phyloP scores from a whole-genome alignment of 2,888 invertebrate species.

The Cordylochernes scorpioides region DNA sequence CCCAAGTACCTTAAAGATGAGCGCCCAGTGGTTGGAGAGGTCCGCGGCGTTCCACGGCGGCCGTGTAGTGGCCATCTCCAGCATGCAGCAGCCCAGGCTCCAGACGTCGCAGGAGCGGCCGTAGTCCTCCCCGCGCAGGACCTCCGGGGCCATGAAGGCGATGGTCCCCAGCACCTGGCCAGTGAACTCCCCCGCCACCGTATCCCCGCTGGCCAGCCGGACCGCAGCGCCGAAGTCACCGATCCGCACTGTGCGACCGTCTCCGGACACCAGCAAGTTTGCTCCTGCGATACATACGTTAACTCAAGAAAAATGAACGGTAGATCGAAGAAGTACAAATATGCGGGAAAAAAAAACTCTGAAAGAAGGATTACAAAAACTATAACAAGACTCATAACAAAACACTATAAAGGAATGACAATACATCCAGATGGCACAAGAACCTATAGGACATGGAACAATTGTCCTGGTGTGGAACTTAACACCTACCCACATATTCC shows the following conservation, averaged over 20 bases:
- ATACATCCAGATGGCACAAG: too few species aligned
- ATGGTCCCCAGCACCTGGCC: slow-evolving; percentile 26
- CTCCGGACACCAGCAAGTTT: slow-evolving; percentile 25
- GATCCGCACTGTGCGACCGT: slow-evolving; percentile 24
- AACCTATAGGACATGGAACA: too few species aligned
- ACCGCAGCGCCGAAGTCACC: slow-evolving; percentile 27
- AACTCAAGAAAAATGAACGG: too few species aligned
- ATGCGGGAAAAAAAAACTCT: too few species aligned
- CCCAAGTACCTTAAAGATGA: slow-evolving; percentile 27
- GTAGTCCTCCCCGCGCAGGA: slow-evolving; percentile 25
- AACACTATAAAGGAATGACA: too few species aligned
- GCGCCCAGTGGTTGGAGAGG: slow-evolving; percentile 25
- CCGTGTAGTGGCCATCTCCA: slow-evolving; percentile 26
- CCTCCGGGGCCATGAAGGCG: slow-evolving; percentile 28
- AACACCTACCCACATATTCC: too few species aligned
- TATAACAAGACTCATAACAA: too few species aligned
- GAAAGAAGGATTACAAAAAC: too few species aligned
- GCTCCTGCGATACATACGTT: too few species aligned
- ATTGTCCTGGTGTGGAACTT: too few species aligned
- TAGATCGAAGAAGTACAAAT: too few species aligned
- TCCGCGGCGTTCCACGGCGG: slow-evolving; percentile 26
- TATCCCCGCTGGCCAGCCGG: slow-evolving; percentile 21
- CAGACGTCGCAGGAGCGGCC: slow-evolving; percentile 27
- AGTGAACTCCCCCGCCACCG: slow-evolving; percentile 24
- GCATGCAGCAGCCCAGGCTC: slow-evolving; percentile 26